Percentiles rank a stretch among this genome's conserved stretches.
Evolutionary conservation across 2,113 vertebrate species (phyloP).

Genomic region (Melanerpes formicivorus): DNA sequence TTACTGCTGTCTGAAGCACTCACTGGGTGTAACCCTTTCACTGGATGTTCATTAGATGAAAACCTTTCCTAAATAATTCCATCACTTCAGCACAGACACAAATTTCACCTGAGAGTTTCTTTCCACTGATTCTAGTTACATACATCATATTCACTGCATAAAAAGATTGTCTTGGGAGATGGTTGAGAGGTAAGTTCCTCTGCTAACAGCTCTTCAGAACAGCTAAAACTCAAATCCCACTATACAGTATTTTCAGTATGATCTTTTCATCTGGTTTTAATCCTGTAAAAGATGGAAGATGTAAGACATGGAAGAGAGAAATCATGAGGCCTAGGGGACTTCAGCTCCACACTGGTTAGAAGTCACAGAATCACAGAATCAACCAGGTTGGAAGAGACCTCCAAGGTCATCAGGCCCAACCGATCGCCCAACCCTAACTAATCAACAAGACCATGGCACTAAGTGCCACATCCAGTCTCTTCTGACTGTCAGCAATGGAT

Average conservation of each 20-base stretch:
- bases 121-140: neutral
- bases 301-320: too few relatives aligned
- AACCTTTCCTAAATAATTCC: neutral
- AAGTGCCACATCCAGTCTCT: too few relatives aligned
- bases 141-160: neutral
- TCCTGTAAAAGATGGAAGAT: neutral
- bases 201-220: slow-evolving; percentile 15
- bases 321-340: too few relatives aligned
- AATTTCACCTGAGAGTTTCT: neutral
- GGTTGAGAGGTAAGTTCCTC: neutral
- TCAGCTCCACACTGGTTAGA: too few relatives aligned
- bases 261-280: slow-evolving; percentile 42
- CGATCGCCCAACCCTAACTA: too few relatives aligned
- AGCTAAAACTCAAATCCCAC: slow-evolving; percentile 8
- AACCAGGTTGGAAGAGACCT: too few relatives aligned
- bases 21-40: neutral
- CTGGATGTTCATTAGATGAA: neutral
- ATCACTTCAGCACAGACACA: neutral
- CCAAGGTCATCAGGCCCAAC: too few relatives aligned
- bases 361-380: too few relatives aligned
- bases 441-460: too few relatives aligned
- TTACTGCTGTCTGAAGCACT: neutral
- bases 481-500: neutral
- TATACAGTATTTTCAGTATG: neutral
- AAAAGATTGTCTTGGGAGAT: slow-evolving; percentile 11